Evolutionary conservation across 2,888 invertebrate species (phyloP).

Genomic region (Temnothorax unifasciatus): DNA sequence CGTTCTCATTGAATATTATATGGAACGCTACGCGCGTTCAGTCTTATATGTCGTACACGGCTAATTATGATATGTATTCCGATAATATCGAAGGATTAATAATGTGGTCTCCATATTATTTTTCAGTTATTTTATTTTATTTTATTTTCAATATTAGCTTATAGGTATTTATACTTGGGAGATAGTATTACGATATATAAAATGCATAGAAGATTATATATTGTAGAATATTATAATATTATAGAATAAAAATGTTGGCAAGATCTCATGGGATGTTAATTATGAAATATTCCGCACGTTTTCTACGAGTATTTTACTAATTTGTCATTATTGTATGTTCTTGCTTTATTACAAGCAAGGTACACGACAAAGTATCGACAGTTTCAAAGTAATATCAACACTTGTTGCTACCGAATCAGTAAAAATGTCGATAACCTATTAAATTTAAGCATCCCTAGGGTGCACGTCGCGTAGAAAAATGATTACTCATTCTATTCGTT

Average conservation of each 20-base stretch:
- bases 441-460: slow-evolving; percentile 42
- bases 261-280: slow-evolving; percentile 6
- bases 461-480: slow-evolving; percentile 64
- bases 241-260: neutral
- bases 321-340: slow-evolving; percentile 5
- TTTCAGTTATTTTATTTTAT: neutral
- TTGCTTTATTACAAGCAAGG: neutral
- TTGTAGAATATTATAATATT: neutral
- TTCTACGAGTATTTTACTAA: slow-evolving; percentile 4
- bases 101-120: neutral
- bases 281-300: neutral
- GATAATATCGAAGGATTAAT: slow-evolving; percentile 11
- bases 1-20: neutral
- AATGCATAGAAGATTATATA: neutral
- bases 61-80: slow-evolving; percentile 23
- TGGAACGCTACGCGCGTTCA: neutral
- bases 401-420: slow-evolving; percentile 49
- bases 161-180: neutral
- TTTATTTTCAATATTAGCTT: slow-evolving; percentile 25
- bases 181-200: neutral
- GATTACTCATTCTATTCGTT: slow-evolving; percentile 67
- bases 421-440: slow-evolving; percentile 51
- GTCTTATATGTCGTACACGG: neutral
- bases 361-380: slow-evolving; percentile 12
- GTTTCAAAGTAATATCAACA: slow-evolving; percentile 30